These are phyloP conservation scores for Pseudomyrmex sp. DNA, from an alignment of 1,140 invertebrate genomes.

Conservation along the genomic window DNA sequence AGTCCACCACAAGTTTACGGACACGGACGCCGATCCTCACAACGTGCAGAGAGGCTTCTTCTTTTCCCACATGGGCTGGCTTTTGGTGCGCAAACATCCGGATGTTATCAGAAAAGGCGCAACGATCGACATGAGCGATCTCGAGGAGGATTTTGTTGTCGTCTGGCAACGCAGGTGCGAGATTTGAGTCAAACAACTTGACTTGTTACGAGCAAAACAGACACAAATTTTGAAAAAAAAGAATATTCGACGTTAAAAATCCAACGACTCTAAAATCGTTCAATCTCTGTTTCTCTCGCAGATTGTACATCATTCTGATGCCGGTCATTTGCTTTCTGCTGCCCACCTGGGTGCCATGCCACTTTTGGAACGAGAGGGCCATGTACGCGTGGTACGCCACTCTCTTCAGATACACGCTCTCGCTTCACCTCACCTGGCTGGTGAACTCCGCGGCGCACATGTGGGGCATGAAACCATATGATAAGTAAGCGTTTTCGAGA, in stretches of 20 bases:
- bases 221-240: too few species aligned
- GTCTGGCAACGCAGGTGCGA: conserved; percentile 87
- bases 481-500: conserved; percentile 84
- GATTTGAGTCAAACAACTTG: background rate
- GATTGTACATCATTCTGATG: conserved; percentile 91
- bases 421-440: conserved; percentile 93
- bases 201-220: too few species aligned
- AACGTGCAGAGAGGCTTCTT: conserved; percentile 95
- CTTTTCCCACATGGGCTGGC: conserved; percentile 97
- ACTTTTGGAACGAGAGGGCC: conserved; percentile 89
- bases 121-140: conserved; percentile 92
- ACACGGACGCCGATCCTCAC: conserved; percentile 96
- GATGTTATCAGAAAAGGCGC: conserved; percentile 93
- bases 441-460: conserved; percentile 95
- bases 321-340: conserved; percentile 91
- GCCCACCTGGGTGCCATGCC: conserved; percentile 89
- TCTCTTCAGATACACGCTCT: conserved; percentile 89
- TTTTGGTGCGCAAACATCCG: conserved; percentile 94
- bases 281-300: conserved; percentile 77
- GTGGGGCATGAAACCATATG: conserved; percentile 88
- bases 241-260: too few species aligned
- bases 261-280: too few species aligned
- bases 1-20: conserved; percentile 96
- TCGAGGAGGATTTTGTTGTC: conserved; percentile 90
- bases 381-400: conserved; percentile 86